phyloP scores from a whole-genome alignment of 2,797 vertebrate genomes.

The Cuculus canorus region DNA sequence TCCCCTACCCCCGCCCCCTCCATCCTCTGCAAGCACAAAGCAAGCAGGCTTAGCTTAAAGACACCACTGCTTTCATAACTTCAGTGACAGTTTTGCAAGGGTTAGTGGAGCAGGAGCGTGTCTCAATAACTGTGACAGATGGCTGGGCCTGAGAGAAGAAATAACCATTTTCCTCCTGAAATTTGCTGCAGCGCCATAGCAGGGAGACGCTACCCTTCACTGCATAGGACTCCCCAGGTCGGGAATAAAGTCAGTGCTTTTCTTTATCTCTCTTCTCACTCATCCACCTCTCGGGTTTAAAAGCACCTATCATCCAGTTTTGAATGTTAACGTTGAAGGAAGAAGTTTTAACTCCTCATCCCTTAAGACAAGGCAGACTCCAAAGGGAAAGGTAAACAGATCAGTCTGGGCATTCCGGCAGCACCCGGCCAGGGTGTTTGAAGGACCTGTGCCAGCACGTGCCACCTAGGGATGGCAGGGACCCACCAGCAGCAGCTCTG shows the following conservation, averaged over 20 bases:
- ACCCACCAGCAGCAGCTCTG: neutral
- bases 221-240: neutral
- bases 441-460: neutral
- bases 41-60: neutral
- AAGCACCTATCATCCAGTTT: neutral
- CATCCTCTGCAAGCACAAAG: neutral
- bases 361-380: neutral
- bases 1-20: too few species aligned
- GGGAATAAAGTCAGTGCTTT: conserved; percentile 33
- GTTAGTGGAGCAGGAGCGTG: neutral
- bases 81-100: neutral
- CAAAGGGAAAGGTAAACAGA: neutral
- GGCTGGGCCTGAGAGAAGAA: conserved; percentile 13
- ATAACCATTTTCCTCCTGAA: conserved; percentile 28
- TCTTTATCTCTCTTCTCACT: neutral
- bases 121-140: neutral
- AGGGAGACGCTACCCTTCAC: neutral
- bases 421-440: rapidly evolving
- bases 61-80: neutral
- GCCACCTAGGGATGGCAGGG: neutral
- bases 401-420: neutral
- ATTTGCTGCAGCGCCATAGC: neutral
- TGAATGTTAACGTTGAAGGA: neutral
- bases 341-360: neutral
- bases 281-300: neutral